Evolutionary conservation across 2,113 vertebrate genomes (phyloP), one percentile per base, ranked within the genome.

Genomic region (Scolopax mira): DNA sequence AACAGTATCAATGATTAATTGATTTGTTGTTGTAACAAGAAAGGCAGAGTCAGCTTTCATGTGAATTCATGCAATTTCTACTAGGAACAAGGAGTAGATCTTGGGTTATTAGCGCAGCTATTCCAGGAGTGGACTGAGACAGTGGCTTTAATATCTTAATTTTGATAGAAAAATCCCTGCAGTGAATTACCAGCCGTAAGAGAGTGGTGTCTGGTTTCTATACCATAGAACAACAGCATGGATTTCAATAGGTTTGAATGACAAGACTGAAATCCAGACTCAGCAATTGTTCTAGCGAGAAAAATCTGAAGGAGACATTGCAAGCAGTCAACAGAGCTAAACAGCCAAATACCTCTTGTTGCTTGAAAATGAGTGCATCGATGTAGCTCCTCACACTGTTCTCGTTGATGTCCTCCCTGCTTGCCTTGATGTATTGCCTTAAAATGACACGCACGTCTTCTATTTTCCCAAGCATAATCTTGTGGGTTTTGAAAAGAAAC

Each of bases 401-500:
- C 42, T 75, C 33, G 4, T 72, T 88, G 23, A 51, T 27, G 2
- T 86, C 80, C 39, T 90, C 48, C 79, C 81, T 88, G 93, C 85
- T 95, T 0, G 65, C 92, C 67, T 91, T 87, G 87, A 98, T 96
- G 67, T 97, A 97, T 9, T 94, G 90, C 90, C 91, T 89, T 83
- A 98, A 94, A 84, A 98, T 97, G 81, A 39, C 30, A 0, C 96
- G 96, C 25, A 98, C 95, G 10, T 97, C 96, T 65, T 98, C 97
- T 6, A 98, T 96, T 94, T 98, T 98, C n/a, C 49, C 60, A 33
- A 98, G 95, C 86, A 98, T 96, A 0, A 97, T 98, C 94, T 93
- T 97, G 93, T 98, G 98, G 41, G 97, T 90, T 93, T 95, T 97
- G 62, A 98, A 97, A 37, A 98, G 93, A 79, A 97, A 95, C 74